phyloP scores from a whole-genome alignment of 2,888 invertebrate genomes.

The Dyspetes luteomarginatus region DNA sequence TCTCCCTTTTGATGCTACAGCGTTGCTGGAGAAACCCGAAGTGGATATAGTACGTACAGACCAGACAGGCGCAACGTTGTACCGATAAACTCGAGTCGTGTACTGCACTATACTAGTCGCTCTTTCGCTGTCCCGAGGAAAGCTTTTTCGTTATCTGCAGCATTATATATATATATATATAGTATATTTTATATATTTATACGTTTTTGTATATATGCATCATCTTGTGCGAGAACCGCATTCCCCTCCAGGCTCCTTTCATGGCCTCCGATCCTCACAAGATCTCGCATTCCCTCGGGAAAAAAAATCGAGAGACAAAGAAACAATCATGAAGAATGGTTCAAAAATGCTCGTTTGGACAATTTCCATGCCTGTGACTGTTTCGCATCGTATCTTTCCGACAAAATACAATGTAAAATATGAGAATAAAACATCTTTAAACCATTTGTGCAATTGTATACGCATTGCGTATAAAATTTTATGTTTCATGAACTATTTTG shows the following conservation, averaged over 20 bases:
- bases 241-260: conserved; percentile 45
- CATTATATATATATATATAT: conserved; percentile 31
- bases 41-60: conserved; percentile 19
- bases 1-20: conserved; percentile 40
- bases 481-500: no score
- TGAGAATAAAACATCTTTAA: not conserved
- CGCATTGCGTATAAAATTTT: no score
- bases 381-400: not conserved
- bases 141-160: conserved; percentile 60
- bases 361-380: not conserved
- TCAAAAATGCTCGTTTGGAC: not conserved
- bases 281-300: not conserved
- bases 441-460: no score
- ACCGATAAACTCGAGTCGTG: conserved; percentile 56
- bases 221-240: conserved; percentile 23
- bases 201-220: conserved; percentile 26
- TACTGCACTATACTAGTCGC: conserved; percentile 49
- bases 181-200: conserved; percentile 31
- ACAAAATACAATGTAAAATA: not conserved
- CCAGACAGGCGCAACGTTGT: conserved; percentile 62
- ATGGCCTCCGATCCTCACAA: conserved; percentile 26
- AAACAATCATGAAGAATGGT: not conserved
- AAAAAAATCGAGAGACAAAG: conserved; percentile 11
- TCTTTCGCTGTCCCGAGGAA: conserved; percentile 47
- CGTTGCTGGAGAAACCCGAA: conserved; percentile 60